Base-by-base conservation (phyloP, 2,113 vertebrate genomes). In the Corythoichthys haematopterus region DNA sequence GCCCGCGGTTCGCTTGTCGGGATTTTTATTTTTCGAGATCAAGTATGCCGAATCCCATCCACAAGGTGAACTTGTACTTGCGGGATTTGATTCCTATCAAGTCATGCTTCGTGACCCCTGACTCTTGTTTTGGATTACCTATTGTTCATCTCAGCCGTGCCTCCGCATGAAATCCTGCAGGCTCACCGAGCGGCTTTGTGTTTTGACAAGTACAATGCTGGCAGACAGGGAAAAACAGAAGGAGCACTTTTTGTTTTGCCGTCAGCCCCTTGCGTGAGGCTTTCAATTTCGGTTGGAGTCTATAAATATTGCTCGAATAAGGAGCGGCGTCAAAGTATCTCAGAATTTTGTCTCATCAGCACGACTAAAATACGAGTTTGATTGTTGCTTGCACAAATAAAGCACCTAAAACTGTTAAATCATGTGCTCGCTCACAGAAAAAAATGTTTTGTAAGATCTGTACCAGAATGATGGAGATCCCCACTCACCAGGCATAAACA, bases 151-250 rank as follows among this genome's bases (percentile, higher is more conserved):
- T 43, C 58, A 5, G 35, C 36, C 55, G 15, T 16, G 37, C 36
- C 38, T 20, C 16, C 3, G 57, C 66, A 51, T 53, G 37, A 81
- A 68, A 64, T 69, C 61, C 66, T 38, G 43, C 52, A 48, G 71
- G 67, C 64, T 77, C 69, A 63, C 59, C 33, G 77, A 71, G 69
- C 68, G 66, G 69, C 79, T 46, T 77, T 73, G 62, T 71, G 67
- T 71, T 77, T 71, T 74, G 72, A 76, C 72, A 66, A 60, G 64
- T 69, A 70, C 74, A 66, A 79, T 56, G 47, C 37, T 45, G 70
- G 78, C 56, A 43, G 65, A 6, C 55, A 45, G 35, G 45, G n/a
- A 68, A 63, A 53, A 56, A 67, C 60, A n/a, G 2, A 1, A 20
- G 16, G 33, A 50, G 58, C n/a, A 37, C 35, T 48, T 51, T 60